Evolutionary conservation across 2,888 invertebrate genomes (phyloP).

Genomic region (Ptychoptera albimana): DNA sequence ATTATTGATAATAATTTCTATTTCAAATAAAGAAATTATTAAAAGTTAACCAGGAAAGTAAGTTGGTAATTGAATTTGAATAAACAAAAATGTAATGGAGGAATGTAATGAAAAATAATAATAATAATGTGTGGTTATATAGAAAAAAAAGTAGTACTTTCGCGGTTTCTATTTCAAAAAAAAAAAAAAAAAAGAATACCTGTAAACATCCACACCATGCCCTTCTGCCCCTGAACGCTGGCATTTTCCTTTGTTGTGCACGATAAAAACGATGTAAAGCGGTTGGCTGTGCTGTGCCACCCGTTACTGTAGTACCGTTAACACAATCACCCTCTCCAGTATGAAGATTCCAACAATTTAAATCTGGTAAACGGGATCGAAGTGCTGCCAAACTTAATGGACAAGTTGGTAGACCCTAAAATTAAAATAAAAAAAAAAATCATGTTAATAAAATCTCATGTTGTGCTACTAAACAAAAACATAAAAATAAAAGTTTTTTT

Average conservation of each 20-base stretch:
- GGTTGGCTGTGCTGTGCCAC: slow-evolving; percentile 13
- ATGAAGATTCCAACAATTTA: slow-evolving; percentile 21
- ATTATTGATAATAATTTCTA: too few species aligned
- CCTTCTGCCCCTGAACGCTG: slow-evolving; percentile 43
- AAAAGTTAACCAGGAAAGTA: too few species aligned
- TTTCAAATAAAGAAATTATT: too few species aligned
- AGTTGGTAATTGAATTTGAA: too few species aligned
- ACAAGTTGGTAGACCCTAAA: slow-evolving; percentile 57
- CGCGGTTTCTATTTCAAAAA: neutral
- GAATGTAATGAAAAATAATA: too few species aligned
- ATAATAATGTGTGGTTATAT: neutral
- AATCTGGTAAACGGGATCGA: slow-evolving; percentile 50
- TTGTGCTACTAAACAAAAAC: too few species aligned
- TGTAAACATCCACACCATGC: slow-evolving; percentile 68
- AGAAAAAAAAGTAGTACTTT: too few species aligned
- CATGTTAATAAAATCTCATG: too few species aligned
- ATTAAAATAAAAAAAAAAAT: slow-evolving; percentile 14
- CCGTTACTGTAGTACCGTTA: slow-evolving; percentile 2
- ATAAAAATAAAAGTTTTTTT: too few species aligned
- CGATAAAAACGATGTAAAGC: slow-evolving; percentile 30
- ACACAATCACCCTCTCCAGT: neutral
- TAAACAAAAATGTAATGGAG: too few species aligned
- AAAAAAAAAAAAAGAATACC: slow-evolving; percentile 33
- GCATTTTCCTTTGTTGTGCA: slow-evolving; percentile 39
- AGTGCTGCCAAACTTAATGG: slow-evolving; percentile 41